These are phyloP conservation scores for Capitulum mitella DNA, from an alignment of 2,888 invertebrate species.

Conservation along the genomic window DNA sequence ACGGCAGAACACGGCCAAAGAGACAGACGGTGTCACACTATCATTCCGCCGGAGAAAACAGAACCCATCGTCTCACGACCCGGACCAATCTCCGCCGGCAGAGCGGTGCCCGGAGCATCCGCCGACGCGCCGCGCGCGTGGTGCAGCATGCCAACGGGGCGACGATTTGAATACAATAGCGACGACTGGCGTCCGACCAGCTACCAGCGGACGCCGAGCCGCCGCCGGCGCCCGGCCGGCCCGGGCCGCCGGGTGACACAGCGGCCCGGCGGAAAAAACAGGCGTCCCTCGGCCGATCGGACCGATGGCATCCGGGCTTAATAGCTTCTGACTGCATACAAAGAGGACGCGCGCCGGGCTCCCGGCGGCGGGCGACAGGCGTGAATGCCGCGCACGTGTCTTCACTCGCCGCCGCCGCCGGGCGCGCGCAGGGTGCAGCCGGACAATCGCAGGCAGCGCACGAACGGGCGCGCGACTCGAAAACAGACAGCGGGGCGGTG, in stretches of 20 bases:
- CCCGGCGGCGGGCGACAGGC: background rate
- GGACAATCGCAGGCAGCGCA: too few species aligned
- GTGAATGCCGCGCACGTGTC: background rate
- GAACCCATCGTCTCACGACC: too few species aligned
- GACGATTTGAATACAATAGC: conserved; percentile 6
- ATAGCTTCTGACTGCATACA: background rate
- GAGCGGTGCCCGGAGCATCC: too few species aligned
- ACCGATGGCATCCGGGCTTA: background rate
- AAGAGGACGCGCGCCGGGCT: background rate
- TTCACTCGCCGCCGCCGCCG: too few species aligned
- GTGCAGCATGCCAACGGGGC: background rate
- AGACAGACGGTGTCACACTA: too few species aligned
- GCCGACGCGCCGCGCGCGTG: too few species aligned
- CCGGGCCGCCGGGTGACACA: background rate
- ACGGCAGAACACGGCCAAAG: too few species aligned
- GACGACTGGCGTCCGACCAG: background rate
- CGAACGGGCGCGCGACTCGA: too few species aligned
- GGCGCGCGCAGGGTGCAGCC: too few species aligned
- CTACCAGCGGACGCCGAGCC: background rate
- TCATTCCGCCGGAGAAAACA: too few species aligned
- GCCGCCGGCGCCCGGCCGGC: background rate
- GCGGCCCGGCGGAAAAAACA: background rate
- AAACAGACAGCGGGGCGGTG: too few species aligned
- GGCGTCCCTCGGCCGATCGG: background rate
- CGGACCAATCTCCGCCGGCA: too few species aligned